These are phyloP conservation scores for Corythoichthys intestinalis DNA, from an alignment of 2,113 vertebrate genomes.

Conservation along the genomic window DNA sequence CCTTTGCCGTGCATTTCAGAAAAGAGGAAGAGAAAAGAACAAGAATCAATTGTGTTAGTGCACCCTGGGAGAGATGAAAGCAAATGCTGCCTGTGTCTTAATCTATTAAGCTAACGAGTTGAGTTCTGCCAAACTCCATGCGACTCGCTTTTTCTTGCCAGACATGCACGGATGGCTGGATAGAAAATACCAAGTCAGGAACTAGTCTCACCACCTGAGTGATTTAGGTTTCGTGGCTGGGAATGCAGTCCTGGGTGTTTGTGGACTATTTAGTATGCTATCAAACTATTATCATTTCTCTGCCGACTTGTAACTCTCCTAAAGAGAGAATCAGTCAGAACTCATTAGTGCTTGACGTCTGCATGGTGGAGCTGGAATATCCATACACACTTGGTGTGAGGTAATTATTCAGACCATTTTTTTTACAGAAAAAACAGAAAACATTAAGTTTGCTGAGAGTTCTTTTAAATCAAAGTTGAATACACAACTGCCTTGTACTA, in stretches of 20 bases:
- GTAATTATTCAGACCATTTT: constrained; percentile 7
- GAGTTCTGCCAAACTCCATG: constrained; percentile 16
- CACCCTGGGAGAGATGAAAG: constrained; percentile 71
- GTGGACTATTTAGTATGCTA: constrained; percentile 16
- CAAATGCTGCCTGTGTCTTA: constrained; percentile 70
- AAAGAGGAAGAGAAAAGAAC: constrained; percentile 53
- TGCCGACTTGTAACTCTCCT: too few species aligned
- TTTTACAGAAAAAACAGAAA: too few species aligned
- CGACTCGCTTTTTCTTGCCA: constrained; percentile 9
- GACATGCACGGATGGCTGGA: constrained; percentile 15
- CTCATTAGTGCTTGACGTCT: background rate
- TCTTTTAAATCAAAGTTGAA: too few species aligned
- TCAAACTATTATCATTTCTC: constrained; percentile 11
- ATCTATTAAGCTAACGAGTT: constrained; percentile 60
- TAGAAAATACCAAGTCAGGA: constrained; percentile 30
- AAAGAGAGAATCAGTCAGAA: too few species aligned
- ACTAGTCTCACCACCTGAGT: constrained; percentile 30
- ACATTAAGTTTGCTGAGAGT: too few species aligned
- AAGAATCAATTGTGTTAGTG: constrained; percentile 71
- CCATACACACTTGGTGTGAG: constrained; percentile 6
- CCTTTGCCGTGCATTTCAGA: too few species aligned
- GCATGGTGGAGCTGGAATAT: background rate
- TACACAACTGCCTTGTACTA: too few species aligned
- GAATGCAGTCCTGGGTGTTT: constrained; percentile 13
- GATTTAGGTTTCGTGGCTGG: constrained; percentile 35